Evolutionary conservation across 2,113 vertebrate species (phyloP), one percentile per base, ranked within the genome.

Genomic region (Perca flavescens): DNA sequence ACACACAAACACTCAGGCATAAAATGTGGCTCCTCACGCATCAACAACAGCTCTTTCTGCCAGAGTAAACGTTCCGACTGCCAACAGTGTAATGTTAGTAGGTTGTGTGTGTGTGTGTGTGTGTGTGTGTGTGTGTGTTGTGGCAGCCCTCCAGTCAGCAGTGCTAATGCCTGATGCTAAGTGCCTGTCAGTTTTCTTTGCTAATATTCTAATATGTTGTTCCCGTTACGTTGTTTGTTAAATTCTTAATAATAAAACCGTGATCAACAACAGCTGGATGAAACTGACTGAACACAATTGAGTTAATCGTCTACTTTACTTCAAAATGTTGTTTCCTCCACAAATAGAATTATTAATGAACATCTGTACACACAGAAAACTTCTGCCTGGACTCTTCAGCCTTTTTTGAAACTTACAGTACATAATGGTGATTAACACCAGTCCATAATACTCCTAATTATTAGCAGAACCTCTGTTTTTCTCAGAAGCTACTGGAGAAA

Each of bases 91-190:
- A 36, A 77, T 47, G 70, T 63, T 64, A 78, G 47, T 21, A 13
- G 31, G 68, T 64, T 64, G 62, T 74, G 46, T 36, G 46, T 74
- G 58, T 22, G 60, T 63, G 58, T 64, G 60, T 64, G 47, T 50
- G 57, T 61, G 57, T 60, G 58, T 63, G 68, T 56, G 36, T 60
- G 78, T 67, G 47, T 66, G 57, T 70, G 47, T 62, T 52, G 46
- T 76, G 80, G 76, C 76, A 73, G 50, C 22, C 15, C 15, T 83
- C 80, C 77, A 87, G 77, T 77, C 77, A 73, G 47, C 50, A 58
- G 34, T 22, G 22, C 22, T 81, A 69, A 80, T 60, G 46, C 62
- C 52, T 69, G 62, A 69, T 63, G n/a, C 34, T 80, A 65, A 71
- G 66, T 40, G 62, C 50, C 28, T 73, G 72, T 77, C 66, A 68